A percentile compares a stretch with the other conserved stretches of the same genome.
phyloP scores from a whole-genome alignment of 2,797 vertebrate genomes.

The Aldrovandia affinis region DNA sequence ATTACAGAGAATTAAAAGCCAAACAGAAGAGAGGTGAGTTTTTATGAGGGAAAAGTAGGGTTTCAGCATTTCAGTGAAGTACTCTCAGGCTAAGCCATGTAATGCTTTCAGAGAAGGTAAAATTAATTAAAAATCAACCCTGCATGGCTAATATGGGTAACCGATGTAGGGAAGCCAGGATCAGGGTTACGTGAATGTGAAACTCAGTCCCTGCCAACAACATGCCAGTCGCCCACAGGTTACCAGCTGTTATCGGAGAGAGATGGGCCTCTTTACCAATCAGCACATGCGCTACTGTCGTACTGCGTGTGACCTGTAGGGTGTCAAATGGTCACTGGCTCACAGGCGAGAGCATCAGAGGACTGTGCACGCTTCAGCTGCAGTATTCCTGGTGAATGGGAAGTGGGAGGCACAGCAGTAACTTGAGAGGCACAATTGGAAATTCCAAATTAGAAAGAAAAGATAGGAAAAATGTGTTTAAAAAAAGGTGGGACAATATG shows the following conservation, averaged over 20 bases:
- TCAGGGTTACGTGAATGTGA: neutral
- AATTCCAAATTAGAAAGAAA: neutral
- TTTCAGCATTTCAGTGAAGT: too few species aligned
- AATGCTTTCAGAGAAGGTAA: too few species aligned
- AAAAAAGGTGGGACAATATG: neutral
- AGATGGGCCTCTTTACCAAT: neutral
- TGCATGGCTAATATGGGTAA: neutral
- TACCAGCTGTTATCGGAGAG: too few species aligned
- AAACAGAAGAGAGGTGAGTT: too few species aligned
- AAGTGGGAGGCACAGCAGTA: conserved; percentile 28
- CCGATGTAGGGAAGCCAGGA: neutral
- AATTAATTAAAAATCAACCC: neutral
- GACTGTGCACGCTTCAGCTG: neutral
- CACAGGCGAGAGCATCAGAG: neutral
- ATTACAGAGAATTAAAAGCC: too few species aligned
- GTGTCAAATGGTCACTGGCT: neutral
- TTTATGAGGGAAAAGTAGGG: too few species aligned
- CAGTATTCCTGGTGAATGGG: neutral
- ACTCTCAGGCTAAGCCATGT: too few species aligned
- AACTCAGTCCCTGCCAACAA: neutral
- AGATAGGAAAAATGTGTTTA: neutral
- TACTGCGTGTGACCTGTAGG: neutral
- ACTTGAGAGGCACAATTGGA: conserved; percentile 64
- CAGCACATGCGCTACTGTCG: neutral
- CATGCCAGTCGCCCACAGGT: too few species aligned